Conservation (phyloP, 2,797 vertebrate genomes). For the Valencia hispanica region DNA sequence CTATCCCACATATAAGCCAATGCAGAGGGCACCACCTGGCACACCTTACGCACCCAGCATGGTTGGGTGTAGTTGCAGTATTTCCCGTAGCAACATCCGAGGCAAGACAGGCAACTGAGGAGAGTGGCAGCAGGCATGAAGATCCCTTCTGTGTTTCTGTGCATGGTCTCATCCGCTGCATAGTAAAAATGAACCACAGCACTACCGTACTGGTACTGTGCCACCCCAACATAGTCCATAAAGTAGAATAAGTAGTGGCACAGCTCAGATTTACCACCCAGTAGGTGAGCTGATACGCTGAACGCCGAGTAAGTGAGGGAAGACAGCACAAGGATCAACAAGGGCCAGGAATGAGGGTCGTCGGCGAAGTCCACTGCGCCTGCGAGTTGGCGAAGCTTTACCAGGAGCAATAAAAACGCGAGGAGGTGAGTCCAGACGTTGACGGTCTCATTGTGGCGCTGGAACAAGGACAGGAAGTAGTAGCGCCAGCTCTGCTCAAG, state of each 20-base stretch:
- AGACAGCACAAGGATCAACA: constrained; percentile 84
- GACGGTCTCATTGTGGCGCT: constrained; percentile 90
- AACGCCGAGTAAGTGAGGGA: constrained; percentile 84
- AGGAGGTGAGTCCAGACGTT: constrained; percentile 92
- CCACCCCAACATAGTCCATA: constrained; percentile 92
- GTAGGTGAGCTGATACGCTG: constrained; percentile 87
- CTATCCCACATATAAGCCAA: constrained; percentile 89
- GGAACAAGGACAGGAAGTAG: constrained; percentile 89
- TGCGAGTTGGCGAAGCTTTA: constrained; percentile 69
- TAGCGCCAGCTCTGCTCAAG: constrained; percentile 87
- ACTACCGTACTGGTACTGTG: constrained; percentile 90
- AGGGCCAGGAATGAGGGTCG: constrained; percentile 86
- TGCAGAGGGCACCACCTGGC: constrained; percentile 87
- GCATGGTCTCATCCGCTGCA: constrained; percentile 80
- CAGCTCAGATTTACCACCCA: constrained; percentile 89
- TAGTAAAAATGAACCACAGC: constrained; percentile 90
- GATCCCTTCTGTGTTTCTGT: constrained; percentile 63
- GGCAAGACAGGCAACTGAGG: constrained; percentile 88
- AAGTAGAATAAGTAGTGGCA: constrained; percentile 89
- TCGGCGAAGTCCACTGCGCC: constrained; percentile 81
- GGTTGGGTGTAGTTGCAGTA: constrained; percentile 77
- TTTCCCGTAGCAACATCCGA: constrained; percentile 90
- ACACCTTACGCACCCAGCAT: constrained; percentile 76
- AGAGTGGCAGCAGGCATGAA: constrained; percentile 84
- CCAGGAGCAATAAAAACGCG: constrained; percentile 79